These are phyloP conservation scores for Onthophagus taurus DNA, from an alignment of 1,140 invertebrate genomes.

Conservation along the genomic window DNA sequence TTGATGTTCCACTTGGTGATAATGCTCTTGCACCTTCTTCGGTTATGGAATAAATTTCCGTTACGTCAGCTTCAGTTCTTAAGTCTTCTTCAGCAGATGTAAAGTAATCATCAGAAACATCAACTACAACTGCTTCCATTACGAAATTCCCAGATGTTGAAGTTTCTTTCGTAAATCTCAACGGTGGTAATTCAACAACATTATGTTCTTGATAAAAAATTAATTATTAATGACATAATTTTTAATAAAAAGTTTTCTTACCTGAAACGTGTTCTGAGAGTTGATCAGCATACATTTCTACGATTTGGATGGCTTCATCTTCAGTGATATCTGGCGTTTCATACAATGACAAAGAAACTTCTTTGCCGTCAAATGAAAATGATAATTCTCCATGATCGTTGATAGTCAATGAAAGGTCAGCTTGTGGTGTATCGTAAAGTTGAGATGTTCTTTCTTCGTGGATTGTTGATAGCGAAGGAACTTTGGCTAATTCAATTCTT, in stretches of 20 bases:
- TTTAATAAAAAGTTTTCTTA: conserved; percentile 25
- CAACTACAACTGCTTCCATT: conserved; percentile 86
- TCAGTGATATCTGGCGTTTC: conserved; percentile 87
- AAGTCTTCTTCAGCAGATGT: conserved; percentile 64
- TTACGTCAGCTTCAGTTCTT: conserved; percentile 73
- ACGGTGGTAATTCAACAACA: conserved; percentile 76
- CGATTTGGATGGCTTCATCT: conserved; percentile 81
- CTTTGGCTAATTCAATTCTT: conserved; percentile 50
- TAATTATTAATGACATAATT: neutral
- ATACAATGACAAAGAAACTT: conserved; percentile 81
- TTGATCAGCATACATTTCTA: conserved; percentile 90
- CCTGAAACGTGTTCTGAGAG: conserved; percentile 77
- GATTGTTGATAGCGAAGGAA: conserved; percentile 78
- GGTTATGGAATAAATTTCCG: conserved; percentile 69
- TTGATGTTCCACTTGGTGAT: conserved; percentile 19
- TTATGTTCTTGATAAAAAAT: conserved; percentile 53
- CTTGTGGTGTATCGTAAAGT: conserved; percentile 69
- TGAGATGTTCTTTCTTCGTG: conserved; percentile 84
- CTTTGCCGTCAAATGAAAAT: conserved; percentile 83
- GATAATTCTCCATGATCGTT: conserved; percentile 77
- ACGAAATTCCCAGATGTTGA: conserved; percentile 75
- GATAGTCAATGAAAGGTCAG: conserved; percentile 59
- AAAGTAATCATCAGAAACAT: conserved; percentile 79
- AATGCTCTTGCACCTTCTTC: conserved; percentile 45
- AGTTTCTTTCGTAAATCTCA: conserved; percentile 80